A percentile compares a stretch with the other conserved stretches of the same genome.
Conservation (phyloP, 1,140 invertebrate genomes). For the Stegodyphus mimosarum region DNA sequence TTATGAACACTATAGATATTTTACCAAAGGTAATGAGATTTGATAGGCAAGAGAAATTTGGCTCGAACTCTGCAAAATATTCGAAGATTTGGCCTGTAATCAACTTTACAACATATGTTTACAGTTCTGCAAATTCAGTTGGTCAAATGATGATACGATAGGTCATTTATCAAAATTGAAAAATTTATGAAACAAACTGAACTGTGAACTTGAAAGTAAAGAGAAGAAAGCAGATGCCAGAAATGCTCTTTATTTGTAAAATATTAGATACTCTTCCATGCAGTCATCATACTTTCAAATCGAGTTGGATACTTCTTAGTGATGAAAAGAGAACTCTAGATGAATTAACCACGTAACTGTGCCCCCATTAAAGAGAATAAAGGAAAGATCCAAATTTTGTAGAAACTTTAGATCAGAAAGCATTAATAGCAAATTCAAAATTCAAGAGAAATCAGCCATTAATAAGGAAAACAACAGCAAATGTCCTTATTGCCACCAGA, state of each 20-base stretch:
- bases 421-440: neutral
- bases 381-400: neutral
- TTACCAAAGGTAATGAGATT: neutral
- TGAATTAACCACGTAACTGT: constrained; percentile 11
- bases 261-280: neutral
- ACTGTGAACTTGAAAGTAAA: neutral
- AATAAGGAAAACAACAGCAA: neutral
- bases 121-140: constrained; percentile 2
- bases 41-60: too few species aligned
- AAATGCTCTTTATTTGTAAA: neutral
- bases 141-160: neutral
- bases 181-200: neutral
- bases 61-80: neutral
- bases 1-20: neutral
- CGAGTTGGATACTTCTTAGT: constrained; percentile 28
- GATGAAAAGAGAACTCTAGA: constrained; percentile 28
- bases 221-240: neutral
- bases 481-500: constrained; percentile 18
- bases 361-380: neutral
- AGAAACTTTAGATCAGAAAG: neutral
- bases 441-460: neutral
- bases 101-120: neutral
- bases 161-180: neutral
- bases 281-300: neutral
- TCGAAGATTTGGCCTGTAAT: neutral